Evolutionary conservation across 2,888 invertebrate species (phyloP).

Genomic region (Pantelozetes paolii): DNA sequence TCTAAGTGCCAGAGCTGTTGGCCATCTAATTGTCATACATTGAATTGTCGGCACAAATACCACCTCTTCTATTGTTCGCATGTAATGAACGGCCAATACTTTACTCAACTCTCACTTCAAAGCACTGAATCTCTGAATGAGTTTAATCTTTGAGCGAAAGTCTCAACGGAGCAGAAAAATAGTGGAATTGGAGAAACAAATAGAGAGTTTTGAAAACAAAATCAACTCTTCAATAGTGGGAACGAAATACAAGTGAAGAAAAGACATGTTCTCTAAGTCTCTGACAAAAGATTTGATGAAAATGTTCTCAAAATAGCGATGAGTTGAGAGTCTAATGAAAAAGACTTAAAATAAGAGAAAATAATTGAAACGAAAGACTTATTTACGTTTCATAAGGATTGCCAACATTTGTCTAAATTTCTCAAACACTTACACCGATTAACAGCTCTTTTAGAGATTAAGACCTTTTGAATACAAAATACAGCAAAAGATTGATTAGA

Average conservation of each 20-base stretch:
- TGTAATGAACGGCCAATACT: neutral
- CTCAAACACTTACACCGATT: too few relatives aligned
- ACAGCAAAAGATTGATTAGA: too few relatives aligned
- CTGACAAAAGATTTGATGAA: neutral
- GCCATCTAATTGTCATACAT: constrained; percentile 7
- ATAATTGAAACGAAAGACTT: too few relatives aligned
- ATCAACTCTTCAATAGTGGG: neutral
- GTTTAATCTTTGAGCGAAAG: constrained; percentile 14
- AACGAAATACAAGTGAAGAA: neutral
- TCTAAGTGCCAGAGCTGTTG: too few relatives aligned
- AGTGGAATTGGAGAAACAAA: too few relatives aligned
- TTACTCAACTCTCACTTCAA: neutral
- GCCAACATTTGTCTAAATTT: too few relatives aligned
- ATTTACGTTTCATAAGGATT: too few relatives aligned
- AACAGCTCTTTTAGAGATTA: too few relatives aligned
- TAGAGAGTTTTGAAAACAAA: neutral
- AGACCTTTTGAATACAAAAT: too few relatives aligned
- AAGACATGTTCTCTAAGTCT: constrained; percentile 2
- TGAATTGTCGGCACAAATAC: neutral
- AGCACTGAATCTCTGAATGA: neutral
- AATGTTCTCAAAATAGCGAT: neutral
- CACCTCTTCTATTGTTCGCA: constrained; percentile 2
- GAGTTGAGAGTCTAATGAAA: neutral
- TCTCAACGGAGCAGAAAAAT: constrained; percentile 13
- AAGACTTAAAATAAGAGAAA: too few relatives aligned